Evolutionary conservation across 2,113 vertebrate genomes (phyloP).

Genomic region (Paradisaea rubra): DNA sequence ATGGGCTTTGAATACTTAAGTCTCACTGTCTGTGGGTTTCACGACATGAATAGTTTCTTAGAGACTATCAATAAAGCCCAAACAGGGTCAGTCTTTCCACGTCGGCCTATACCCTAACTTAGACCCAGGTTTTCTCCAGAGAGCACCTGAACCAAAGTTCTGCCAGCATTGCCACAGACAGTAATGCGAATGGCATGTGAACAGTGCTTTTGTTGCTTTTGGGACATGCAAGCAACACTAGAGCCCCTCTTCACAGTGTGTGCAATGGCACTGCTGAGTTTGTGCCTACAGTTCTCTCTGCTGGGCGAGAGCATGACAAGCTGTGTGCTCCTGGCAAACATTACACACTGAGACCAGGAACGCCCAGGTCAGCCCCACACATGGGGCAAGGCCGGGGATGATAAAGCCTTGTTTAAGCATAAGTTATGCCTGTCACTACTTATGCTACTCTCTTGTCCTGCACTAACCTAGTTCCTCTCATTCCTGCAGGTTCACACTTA

Average conservation of each 20-base stretch:
- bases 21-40: neutral
- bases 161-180: neutral
- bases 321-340: neutral
- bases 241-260: rapidly evolving
- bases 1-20: neutral
- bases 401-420: neutral
- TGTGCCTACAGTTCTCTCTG: neutral
- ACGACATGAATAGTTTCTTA: neutral
- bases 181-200: rapidly evolving
- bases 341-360: neutral
- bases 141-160: neutral
- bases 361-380: neutral
- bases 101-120: neutral
- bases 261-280: neutral
- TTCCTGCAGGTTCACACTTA: neutral
- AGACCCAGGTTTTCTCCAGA: neutral
- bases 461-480: neutral
- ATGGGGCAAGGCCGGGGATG: neutral
- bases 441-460: neutral
- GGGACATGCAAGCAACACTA: neutral
- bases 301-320: neutral
- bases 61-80: neutral
- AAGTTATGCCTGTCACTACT: neutral
- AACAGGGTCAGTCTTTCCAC: neutral
- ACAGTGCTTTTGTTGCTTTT: neutral